phyloP scores from a whole-genome alignment of 2,797 vertebrate genomes.

The Kryptopterus vitreolus region DNA sequence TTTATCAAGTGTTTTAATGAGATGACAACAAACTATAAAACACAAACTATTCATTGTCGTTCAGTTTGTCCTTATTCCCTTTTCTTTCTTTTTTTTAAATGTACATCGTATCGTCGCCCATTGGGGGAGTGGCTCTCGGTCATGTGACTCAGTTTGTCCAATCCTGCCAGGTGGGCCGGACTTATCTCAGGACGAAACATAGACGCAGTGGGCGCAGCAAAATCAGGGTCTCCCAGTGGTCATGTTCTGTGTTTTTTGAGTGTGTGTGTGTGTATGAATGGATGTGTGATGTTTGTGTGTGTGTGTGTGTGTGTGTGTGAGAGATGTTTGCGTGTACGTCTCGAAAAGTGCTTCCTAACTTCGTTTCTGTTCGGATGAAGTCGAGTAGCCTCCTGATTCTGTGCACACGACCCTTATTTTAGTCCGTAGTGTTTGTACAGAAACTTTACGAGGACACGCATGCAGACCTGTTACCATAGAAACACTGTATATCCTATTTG shows the following conservation, averaged over 20 bases:
- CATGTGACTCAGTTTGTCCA: slow-evolving; percentile 53
- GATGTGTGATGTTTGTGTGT: slow-evolving; percentile 40
- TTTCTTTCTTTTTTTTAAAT: slow-evolving; percentile 29
- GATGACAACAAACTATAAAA: slow-evolving; percentile 38
- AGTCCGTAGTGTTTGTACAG: slow-evolving; percentile 73
- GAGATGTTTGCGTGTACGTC: slow-evolving; percentile 47
- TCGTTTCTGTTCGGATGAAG: slow-evolving; percentile 64
- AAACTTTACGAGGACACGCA: slow-evolving; percentile 66
- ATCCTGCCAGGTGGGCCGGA: slow-evolving; percentile 53
- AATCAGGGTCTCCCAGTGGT: slow-evolving; percentile 74
- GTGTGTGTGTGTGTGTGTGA: slow-evolving; percentile 41
- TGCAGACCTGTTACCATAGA: slow-evolving; percentile 72
- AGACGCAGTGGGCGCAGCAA: slow-evolving; percentile 61
- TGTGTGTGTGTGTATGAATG: slow-evolving; percentile 39
- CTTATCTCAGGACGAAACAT: slow-evolving; percentile 70
- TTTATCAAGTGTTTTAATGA: slow-evolving; percentile 28
- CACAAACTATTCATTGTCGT: slow-evolving; percentile 53
- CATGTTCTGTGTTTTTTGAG: slow-evolving; percentile 49
- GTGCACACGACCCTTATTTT: slow-evolving; percentile 65
- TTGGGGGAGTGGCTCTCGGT: slow-evolving; percentile 53
- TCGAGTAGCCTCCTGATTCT: slow-evolving; percentile 70
- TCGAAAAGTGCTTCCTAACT: slow-evolving; percentile 80
- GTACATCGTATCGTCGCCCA: slow-evolving; percentile 44
- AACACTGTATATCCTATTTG: slow-evolving; percentile 69
- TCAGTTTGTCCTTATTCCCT: slow-evolving; percentile 56